A percentile compares a stretch with the other conserved stretches of the same genome.
phyloP scores from a whole-genome alignment of 2,113 vertebrate species.

The Corythornis madagascariensis region DNA sequence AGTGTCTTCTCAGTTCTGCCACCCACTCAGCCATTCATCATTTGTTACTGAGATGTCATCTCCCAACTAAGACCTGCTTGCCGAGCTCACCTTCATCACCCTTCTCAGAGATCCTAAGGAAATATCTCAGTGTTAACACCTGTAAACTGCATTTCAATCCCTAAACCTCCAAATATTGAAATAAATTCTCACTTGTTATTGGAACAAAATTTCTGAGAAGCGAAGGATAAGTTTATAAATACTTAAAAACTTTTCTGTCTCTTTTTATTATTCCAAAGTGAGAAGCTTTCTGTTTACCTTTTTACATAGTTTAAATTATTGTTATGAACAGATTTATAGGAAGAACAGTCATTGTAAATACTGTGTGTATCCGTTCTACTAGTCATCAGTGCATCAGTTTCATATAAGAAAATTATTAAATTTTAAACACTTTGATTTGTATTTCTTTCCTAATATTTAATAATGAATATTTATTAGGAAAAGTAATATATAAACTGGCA shows the following conservation, averaged over 20 bases:
- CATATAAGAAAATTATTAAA: background rate
- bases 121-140: background rate
- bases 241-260: background rate
- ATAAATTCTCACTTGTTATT: background rate
- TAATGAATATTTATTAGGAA: background rate
- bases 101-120: background rate
- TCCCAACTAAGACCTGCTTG: background rate
- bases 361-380: background rate
- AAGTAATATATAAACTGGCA: background rate
- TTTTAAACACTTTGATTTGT: background rate
- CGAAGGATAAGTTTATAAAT: background rate
- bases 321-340: background rate
- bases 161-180: background rate
- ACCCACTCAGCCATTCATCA: background rate
- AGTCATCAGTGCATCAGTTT: background rate
- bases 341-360: background rate
- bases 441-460: background rate
- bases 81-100: background rate
- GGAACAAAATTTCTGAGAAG: background rate
- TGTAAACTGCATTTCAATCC: background rate
- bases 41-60: background rate
- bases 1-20: background rate
- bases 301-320: background rate
- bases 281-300: fast-evolving
- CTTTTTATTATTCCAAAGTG: background rate